Evolutionary conservation across 2,888 invertebrate species (phyloP).

Genomic region (Drosophila dives): DNA sequence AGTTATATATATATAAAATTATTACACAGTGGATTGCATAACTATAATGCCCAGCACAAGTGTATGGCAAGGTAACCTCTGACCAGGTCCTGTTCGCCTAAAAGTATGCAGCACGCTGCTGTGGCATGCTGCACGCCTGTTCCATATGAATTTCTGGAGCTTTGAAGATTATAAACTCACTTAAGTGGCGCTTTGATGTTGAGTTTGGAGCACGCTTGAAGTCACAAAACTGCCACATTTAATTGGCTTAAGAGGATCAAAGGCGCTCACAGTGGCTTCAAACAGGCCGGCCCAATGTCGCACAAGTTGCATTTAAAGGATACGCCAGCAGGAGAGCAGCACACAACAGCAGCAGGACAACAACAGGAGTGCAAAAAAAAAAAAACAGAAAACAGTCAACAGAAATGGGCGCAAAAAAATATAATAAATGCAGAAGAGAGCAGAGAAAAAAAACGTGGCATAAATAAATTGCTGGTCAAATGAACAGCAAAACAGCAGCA

Average conservation of each 20-base stretch:
- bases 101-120: constrained; percentile 42
- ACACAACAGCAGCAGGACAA: constrained; percentile 24
- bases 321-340: constrained; percentile 82
- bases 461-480: constrained; percentile 79
- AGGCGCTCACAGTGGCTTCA: constrained; percentile 41
- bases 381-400: not conserved
- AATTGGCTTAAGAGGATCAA: constrained; percentile 78
- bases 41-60: not conserved
- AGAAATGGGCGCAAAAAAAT: not conserved
- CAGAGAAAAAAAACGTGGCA: constrained; percentile 41
- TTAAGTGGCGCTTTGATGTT: constrained; percentile 82
- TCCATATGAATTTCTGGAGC: constrained; percentile 83
- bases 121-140: constrained; percentile 76
- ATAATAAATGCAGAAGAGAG: constrained; percentile 8
- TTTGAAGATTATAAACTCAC: constrained; percentile 83
- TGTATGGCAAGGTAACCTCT: constrained; percentile 23
- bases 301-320: constrained; percentile 84
- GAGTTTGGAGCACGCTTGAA: constrained; percentile 61
- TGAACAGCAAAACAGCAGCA: constrained; percentile 51
- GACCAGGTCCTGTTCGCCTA: constrained; percentile 25
- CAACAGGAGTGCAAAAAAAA: constrained; percentile 7
- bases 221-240: constrained; percentile 38
- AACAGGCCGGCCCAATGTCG: constrained; percentile 41
- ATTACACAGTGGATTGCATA: not conserved
- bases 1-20: not conserved